These are phyloP conservation scores for Fregata magnificens DNA, from an alignment of 2,113 vertebrate species.

Conservation along the genomic window DNA sequence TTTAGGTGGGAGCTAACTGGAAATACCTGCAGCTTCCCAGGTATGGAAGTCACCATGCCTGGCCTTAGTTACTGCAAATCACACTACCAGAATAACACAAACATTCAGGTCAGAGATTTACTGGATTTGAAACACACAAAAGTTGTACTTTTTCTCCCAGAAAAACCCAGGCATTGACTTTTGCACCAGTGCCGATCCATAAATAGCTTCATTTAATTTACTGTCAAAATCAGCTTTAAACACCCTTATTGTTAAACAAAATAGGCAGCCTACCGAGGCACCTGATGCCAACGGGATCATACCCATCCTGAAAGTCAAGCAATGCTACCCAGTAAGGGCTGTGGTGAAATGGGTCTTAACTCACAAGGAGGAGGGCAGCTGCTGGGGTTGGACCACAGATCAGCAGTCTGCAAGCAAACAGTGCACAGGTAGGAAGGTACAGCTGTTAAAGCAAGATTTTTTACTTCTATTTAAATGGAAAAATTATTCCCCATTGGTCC, in stretches of 20 bases:
- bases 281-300: not conserved
- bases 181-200: fast-evolving
- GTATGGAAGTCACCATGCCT: fast-evolving
- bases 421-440: not conserved
- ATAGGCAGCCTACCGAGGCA: not conserved
- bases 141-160: not conserved
- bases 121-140: not conserved
- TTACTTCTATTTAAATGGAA: not conserved
- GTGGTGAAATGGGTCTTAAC: not conserved
- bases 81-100: not conserved
- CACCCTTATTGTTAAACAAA: not conserved
- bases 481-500: not conserved
- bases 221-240: not conserved
- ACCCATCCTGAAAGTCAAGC: not conserved
- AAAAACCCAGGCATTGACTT: not conserved
- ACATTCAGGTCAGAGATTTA: not conserved
- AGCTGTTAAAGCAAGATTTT: not conserved
- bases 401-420: not conserved
- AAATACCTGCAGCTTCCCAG: not conserved
- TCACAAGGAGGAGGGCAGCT: not conserved
- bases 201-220: not conserved
- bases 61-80: not conserved
- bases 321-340: not conserved
- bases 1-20: not conserved
- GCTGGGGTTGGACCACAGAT: not conserved